Conservation (phyloP, 2,797 vertebrate genomes). For the Ptychadena robeensis region DNA sequence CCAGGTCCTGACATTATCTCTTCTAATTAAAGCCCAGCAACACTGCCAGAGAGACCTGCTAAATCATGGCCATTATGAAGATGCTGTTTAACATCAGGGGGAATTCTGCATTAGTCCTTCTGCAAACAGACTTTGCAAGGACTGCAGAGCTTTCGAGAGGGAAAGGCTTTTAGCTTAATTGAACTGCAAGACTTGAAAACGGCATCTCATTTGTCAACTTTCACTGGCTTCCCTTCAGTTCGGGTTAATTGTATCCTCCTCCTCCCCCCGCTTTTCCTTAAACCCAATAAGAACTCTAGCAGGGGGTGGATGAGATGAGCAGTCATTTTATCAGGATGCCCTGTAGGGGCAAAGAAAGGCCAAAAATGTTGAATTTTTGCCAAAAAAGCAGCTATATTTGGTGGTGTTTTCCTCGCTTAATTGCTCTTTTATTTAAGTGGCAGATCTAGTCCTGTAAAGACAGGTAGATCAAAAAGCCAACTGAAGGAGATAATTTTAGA, state of each 20-base stretch:
- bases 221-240: constrained; percentile 67
- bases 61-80: constrained; percentile 56
- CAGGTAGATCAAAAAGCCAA: constrained; percentile 19
- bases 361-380: neutral
- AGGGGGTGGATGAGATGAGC: constrained; percentile 36
- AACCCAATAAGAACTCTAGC: constrained; percentile 55
- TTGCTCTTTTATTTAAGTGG: constrained; percentile 14
- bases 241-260: constrained; percentile 70
- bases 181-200: constrained; percentile 71
- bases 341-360: neutral
- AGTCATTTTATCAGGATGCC: constrained; percentile 39
- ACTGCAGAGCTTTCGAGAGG: constrained; percentile 47
- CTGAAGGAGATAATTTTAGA: neutral
- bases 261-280: constrained; percentile 20
- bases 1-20: constrained; percentile 59
- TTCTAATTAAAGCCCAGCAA: constrained; percentile 60
- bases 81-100: constrained; percentile 68
- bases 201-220: constrained; percentile 71
- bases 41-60: constrained; percentile 46
- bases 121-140: constrained; percentile 72
- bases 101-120: constrained; percentile 69
- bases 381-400: constrained; percentile 9
- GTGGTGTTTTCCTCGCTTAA: constrained; percentile 14
- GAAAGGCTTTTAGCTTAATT: constrained; percentile 79
- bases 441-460: neutral